Conservation (phyloP, 2,797 vertebrate genomes). For the Pyrocephalus nanus region DNA sequence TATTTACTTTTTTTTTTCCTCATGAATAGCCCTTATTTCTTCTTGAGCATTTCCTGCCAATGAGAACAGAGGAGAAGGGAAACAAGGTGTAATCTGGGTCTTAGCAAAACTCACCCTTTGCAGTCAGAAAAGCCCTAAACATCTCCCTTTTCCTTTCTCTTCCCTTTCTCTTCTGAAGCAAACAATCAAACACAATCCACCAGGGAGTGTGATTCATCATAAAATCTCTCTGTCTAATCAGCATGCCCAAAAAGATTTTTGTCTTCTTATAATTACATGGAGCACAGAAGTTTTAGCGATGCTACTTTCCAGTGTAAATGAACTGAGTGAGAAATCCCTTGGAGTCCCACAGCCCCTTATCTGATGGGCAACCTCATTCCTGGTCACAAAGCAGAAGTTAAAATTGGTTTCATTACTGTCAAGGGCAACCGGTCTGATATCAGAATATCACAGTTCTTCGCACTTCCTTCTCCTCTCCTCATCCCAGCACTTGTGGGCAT, state of each 20-base stretch:
- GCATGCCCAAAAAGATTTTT: neutral
- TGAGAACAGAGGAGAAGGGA: neutral
- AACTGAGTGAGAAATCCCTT: neutral
- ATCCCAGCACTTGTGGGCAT: neutral
- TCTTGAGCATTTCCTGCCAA: neutral
- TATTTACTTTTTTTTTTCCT: neutral
- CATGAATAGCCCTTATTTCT: conserved; percentile 1
- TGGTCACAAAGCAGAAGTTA: neutral
- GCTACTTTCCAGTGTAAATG: neutral
- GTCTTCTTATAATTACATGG: neutral
- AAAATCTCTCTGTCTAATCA: conserved; percentile 26
- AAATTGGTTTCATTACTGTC: neutral
- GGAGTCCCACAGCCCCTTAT: neutral
- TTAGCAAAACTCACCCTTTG: neutral
- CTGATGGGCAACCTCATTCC: neutral
- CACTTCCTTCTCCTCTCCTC: neutral
- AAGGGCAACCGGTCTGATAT: neutral
- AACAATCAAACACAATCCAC: neutral
- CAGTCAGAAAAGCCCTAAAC: neutral
- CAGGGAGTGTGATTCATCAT: neutral
- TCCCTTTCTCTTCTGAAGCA: conserved; percentile 11
- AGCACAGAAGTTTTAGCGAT: neutral
- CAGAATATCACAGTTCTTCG: neutral
- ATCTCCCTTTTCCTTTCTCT: neutral
- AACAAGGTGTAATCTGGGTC: neutral